Base-by-base conservation (phyloP, 1,140 invertebrate species). In the Protaetia brevitarsis region DNA sequence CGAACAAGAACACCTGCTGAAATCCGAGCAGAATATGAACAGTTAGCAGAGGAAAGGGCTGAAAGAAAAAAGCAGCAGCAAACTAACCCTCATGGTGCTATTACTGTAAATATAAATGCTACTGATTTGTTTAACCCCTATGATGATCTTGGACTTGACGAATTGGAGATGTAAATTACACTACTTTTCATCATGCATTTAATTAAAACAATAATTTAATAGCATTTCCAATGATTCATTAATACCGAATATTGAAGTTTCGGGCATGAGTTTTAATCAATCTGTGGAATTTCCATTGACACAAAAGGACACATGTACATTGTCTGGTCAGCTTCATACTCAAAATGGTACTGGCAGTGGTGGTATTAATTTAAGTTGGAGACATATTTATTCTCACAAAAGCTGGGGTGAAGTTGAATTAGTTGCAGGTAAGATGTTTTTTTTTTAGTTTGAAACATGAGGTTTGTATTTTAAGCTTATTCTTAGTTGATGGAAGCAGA, bases 21-120 rank as follows among this genome's bases (percentile, higher is more conserved):
- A 83, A 97, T 98, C 57, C 82, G 94, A 66, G 95, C 96, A 71
- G 95, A 97, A 80, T 97, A 95, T 84, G 94, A 97, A 79, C 84
- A 91, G 71, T 80, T 95, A 21, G 87, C 89, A 6, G 77, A 82
- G 69, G 90, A 93, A 74, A 79, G 87, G 71, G 94, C 96, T 71
- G 94, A 97, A 75, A 83, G 91, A 68, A 84, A 87, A 56, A 80
- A 97, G 16, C 88, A 95, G 69, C 90, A 93, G 72, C 84, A 89
- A 65, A 96, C 95, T 0, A 96, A 97, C 82, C 95, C 96, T 0
- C 89, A 89, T 72, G 93, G 94, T 11, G 89, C 87, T 63, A 86
- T 97, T 16, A 92, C 89, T 31, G 86, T 97, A 27, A 90, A 89
- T 70, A 86, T 98, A 11, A 95, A 98, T 85, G 95, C 95, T 1